phyloP scores from a whole-genome alignment of 2,888 invertebrate genomes.

The Ectemnius lituratus region DNA sequence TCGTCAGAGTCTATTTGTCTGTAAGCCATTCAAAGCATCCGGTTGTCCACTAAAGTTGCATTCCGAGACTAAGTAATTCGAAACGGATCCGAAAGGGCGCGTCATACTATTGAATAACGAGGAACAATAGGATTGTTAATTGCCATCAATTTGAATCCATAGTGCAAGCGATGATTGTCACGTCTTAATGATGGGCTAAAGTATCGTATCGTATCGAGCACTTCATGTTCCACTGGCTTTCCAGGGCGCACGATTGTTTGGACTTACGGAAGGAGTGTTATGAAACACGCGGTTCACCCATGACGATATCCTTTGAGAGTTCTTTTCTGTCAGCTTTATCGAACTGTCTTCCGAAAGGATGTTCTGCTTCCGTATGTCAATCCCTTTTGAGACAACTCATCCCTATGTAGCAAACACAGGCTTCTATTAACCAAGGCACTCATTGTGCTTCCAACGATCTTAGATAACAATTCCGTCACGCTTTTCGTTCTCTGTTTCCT shows the following conservation, averaged over 20 bases:
- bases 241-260: conserved; percentile 63
- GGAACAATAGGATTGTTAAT: no score
- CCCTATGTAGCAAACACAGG: not conserved
- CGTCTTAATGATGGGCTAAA: conserved; percentile 4
- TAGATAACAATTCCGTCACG: no score
- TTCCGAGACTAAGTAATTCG: no score
- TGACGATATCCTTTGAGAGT: conserved; percentile 41
- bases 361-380: conserved; percentile 28
- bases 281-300: conserved; percentile 63
- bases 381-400: not conserved
- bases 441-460: no score
- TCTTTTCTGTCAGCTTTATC: conserved; percentile 45
- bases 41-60: no score
- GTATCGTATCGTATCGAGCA: conserved; percentile 35
- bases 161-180: no score
- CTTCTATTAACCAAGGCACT: not conserved
- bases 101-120: no score
- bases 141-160: no score
- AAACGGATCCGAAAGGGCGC: no score
- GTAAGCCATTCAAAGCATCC: no score
- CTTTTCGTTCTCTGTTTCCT: not conserved
- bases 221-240: conserved; percentile 66
- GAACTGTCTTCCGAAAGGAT: conserved; percentile 12
- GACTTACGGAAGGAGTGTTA: conserved; percentile 62
- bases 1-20: no score